phyloP scores from a whole-genome alignment of 2,113 vertebrate species.

The Eubucco bourcierii region DNA sequence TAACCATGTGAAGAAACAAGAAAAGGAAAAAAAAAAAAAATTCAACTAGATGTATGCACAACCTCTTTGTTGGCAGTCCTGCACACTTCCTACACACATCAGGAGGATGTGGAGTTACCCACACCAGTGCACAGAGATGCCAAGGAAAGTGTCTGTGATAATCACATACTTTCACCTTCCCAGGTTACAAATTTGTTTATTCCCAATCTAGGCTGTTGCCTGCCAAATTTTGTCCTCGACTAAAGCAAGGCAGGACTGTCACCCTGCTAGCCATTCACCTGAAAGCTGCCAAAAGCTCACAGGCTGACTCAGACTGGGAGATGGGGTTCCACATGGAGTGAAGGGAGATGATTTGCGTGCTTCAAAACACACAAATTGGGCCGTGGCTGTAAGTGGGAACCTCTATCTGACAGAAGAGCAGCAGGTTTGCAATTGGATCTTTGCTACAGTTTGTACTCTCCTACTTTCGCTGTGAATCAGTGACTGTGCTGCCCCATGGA shows the following conservation, averaged over 20 bases:
- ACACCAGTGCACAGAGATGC: not conserved
- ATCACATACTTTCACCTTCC: not conserved
- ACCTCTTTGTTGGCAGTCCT: not conserved
- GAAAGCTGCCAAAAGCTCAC: not conserved
- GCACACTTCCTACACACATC: not conserved
- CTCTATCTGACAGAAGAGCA: not conserved
- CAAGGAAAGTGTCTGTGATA: not conserved
- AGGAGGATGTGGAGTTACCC: not conserved
- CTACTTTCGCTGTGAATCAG: accelerated
- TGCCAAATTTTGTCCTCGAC: not conserved
- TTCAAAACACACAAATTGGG: not conserved
- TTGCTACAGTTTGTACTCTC: not conserved
- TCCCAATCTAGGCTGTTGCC: not conserved
- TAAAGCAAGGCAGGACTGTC: not conserved
- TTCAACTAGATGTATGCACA: not conserved
- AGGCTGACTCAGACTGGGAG: not conserved
- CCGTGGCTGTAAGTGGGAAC: not conserved
- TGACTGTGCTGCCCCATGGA: accelerated
- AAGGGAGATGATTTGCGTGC: not conserved
- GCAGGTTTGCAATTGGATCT: not conserved
- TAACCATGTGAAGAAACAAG: not conserved
- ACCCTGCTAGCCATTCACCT: not conserved
- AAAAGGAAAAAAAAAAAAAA: not conserved
- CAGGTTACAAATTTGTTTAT: not conserved
- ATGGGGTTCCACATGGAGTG: not conserved